Evolutionary conservation across 2,888 invertebrate genomes (phyloP).

Genomic region (Drosophila dives): DNA sequence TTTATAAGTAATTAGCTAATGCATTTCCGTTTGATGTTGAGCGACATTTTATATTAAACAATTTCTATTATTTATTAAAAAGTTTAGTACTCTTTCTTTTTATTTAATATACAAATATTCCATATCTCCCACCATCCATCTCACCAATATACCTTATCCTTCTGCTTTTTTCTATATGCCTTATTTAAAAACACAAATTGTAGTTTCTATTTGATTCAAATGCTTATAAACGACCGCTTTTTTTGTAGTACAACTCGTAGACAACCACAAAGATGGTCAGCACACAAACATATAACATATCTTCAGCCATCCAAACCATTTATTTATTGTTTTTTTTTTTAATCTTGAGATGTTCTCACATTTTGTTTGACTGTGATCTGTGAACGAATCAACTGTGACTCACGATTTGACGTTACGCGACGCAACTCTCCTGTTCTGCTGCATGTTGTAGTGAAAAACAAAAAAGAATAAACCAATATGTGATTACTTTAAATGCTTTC

Average conservation of each 20-base stretch:
- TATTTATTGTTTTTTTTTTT: conserved; percentile 8
- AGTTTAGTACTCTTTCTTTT: neutral
- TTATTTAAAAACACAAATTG: conserved; percentile 10
- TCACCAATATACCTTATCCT: neutral
- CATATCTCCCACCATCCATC: neutral
- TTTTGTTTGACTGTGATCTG: conserved; percentile 36
- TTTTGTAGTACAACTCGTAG: conserved; percentile 20
- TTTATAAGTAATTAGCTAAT: conserved; percentile 3
- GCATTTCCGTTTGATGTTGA: conserved; percentile 10
- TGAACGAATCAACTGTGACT: conserved; percentile 23
- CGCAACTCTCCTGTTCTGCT: conserved; percentile 33
- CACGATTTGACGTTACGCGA: conserved; percentile 42
- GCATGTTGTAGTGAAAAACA: conserved; percentile 54
- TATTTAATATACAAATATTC: conserved; percentile 3
- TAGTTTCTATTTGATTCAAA: conserved; percentile 17
- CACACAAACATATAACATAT: neutral
- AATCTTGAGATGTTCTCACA: conserved; percentile 5
- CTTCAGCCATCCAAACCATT: conserved; percentile 10
- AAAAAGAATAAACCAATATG: conserved; percentile 3
- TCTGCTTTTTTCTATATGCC: conserved; percentile 20
- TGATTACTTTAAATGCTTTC: conserved; percentile 32
- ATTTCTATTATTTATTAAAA: conserved; percentile 15
- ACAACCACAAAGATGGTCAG: conserved; percentile 9
- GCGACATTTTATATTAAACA: neutral
- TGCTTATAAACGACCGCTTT: conserved; percentile 28